A percentile compares a stretch with the other conserved stretches of the same genome.
Evolutionary conservation across 2,113 vertebrate species (phyloP).

Genomic region (Pterophyllum scalare): DNA sequence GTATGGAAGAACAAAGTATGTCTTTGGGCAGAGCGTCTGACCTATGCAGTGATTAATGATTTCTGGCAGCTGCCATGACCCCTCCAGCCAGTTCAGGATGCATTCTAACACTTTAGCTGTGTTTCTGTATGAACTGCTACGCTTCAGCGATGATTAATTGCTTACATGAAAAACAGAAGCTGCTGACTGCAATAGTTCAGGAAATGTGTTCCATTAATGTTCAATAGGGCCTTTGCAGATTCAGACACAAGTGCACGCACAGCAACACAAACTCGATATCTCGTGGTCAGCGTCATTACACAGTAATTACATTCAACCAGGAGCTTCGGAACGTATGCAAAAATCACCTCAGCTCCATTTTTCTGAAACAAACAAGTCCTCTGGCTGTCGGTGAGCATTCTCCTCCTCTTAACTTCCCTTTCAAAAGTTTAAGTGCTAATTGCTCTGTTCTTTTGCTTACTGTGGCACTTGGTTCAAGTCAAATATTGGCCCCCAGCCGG

Average conservation of each 20-base stretch:
- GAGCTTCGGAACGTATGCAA: not conserved
- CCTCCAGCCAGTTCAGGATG: not conserved
- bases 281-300: slow-evolving; percentile 18
- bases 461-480: slow-evolving; percentile 47
- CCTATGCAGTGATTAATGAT: not conserved
- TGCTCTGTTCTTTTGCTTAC: slow-evolving; percentile 49
- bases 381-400: not conserved
- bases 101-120: not conserved
- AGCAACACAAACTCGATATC: slow-evolving; percentile 1
- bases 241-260: not conserved
- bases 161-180: slow-evolving; percentile 1
- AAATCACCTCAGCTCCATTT: slow-evolving; percentile 35
- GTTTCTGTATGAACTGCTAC: not conserved
- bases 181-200: not conserved
- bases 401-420: slow-evolving; percentile 22
- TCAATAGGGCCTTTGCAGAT: not conserved
- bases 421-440: slow-evolving; percentile 52
- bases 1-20: not conserved
- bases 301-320: slow-evolving; percentile 27
- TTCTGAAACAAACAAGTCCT: slow-evolving; percentile 33
- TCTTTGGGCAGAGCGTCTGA: slow-evolving; percentile 1
- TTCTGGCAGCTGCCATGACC: not conserved
- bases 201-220: not conserved
- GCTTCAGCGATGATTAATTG: not conserved
- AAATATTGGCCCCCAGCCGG: slow-evolving; percentile 50